phyloP scores from a whole-genome alignment of 2,113 vertebrate genomes.

The Neodontobutis hainanensis region DNA sequence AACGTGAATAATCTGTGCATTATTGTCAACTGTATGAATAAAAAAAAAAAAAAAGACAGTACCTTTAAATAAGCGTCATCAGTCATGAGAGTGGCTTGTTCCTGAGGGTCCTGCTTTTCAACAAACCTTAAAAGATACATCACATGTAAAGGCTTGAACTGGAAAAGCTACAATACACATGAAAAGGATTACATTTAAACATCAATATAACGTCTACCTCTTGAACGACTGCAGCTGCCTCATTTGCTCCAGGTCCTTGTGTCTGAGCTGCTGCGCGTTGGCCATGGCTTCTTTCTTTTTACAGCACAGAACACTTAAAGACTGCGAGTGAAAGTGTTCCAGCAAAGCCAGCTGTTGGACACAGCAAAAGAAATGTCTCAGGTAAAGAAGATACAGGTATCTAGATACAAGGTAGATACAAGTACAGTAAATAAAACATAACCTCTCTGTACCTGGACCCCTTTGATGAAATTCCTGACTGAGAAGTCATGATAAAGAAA shows the following conservation, averaged over 20 bases:
- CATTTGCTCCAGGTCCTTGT: slow-evolving; percentile 84
- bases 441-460: slow-evolving; percentile 85
- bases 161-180: background rate
- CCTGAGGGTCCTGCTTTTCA: slow-evolving; percentile 83
- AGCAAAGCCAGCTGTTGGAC: slow-evolving; percentile 84
- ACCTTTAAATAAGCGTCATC: slow-evolving; percentile 88
- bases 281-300: slow-evolving; percentile 74
- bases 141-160: background rate
- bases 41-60: background rate
- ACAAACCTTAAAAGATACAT: slow-evolving; percentile 80
- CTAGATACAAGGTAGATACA: too few species aligned
- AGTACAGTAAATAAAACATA: background rate
- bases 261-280: slow-evolving; percentile 77
- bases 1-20: background rate
- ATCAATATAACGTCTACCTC: slow-evolving; percentile 76
- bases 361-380: background rate
- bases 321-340: slow-evolving; percentile 91
- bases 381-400: too few species aligned
- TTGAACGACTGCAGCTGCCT: slow-evolving; percentile 89
- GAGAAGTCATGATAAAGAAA: slow-evolving; percentile 98
- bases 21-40: background rate
- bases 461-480: slow-evolving; percentile 94
- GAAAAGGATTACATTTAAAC: background rate
- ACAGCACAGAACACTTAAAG: slow-evolving; percentile 92
- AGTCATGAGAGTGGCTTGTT: slow-evolving; percentile 83